Percentiles rank a stretch among this genome's conserved stretches.
phyloP scores from a whole-genome alignment of 2,888 invertebrate genomes.

The Augiades crinisus region DNA sequence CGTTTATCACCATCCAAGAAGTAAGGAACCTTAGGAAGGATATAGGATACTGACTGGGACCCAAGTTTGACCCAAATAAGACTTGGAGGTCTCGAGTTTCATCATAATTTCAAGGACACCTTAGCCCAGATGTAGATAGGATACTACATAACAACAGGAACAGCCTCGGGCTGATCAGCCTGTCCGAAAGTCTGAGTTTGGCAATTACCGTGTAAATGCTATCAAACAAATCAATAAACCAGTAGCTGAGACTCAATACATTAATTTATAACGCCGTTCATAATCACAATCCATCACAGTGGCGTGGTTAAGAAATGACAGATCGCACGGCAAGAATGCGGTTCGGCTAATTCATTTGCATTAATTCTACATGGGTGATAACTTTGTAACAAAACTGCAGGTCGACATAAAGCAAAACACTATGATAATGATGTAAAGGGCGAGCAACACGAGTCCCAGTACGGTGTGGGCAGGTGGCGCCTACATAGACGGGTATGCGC shows the following conservation, averaged over 20 bases:
- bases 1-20: too few species aligned
- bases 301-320: slow-evolving; percentile 14
- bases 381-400: slow-evolving; percentile 15
- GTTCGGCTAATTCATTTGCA: slow-evolving; percentile 15
- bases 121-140: background rate
- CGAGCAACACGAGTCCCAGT: slow-evolving; percentile 26
- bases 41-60: too few species aligned
- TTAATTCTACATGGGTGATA: slow-evolving; percentile 14
- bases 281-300: slow-evolving; percentile 14
- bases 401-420: slow-evolving; percentile 13
- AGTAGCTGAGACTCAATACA: slow-evolving; percentile 21
- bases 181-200: slow-evolving; percentile 3
- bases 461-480: slow-evolving; percentile 57
- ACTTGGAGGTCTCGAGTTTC: too few species aligned
- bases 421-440: slow-evolving; percentile 15
- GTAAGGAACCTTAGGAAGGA: too few species aligned
- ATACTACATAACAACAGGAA: background rate
- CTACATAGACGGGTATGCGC: slow-evolving; percentile 41
- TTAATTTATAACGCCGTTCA: slow-evolving; percentile 16
- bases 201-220: slow-evolving; percentile 14
- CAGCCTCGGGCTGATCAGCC: slow-evolving; percentile 2
- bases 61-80: too few species aligned
- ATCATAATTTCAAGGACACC: background rate
- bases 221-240: slow-evolving; percentile 22
- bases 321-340: slow-evolving; percentile 14